phyloP scores from a whole-genome alignment of 2,797 vertebrate species.

The Dicrostonyx torquatus region DNA sequence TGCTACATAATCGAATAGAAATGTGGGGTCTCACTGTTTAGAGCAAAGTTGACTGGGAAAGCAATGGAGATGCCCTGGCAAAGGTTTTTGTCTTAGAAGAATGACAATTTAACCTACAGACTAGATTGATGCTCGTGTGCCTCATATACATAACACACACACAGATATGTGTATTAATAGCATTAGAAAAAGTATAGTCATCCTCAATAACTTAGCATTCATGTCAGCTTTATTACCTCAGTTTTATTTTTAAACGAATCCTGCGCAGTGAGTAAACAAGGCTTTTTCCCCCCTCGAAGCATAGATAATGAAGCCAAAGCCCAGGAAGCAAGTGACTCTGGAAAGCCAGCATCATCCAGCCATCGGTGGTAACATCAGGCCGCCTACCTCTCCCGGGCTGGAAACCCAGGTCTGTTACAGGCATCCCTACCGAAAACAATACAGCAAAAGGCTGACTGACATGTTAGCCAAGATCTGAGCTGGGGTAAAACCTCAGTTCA shows the following conservation, averaged over 20 bases:
- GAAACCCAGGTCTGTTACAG: not conserved
- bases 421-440: not conserved
- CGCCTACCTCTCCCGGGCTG: not conserved
- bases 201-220: not conserved
- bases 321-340: not conserved
- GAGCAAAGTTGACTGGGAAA: not conserved
- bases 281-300: not conserved
- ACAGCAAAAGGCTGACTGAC: not conserved
- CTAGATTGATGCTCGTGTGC: not conserved
- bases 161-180: not conserved
- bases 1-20: slow-evolving; percentile 5
- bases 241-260: slow-evolving; percentile 13
- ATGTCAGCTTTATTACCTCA: not conserved
- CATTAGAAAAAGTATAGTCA: not conserved
- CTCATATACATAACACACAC: accelerated
- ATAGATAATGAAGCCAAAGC: not conserved
- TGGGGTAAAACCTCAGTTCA: not conserved
- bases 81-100: not conserved
- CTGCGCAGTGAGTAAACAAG: not conserved
- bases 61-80: not conserved
- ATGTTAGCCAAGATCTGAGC: not conserved
- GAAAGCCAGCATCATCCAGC: not conserved
- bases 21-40: not conserved
- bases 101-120: not conserved
- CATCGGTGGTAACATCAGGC: not conserved